Conservation (phyloP, 2,888 invertebrate genomes). For the Pandemis cinnamomeana region DNA sequence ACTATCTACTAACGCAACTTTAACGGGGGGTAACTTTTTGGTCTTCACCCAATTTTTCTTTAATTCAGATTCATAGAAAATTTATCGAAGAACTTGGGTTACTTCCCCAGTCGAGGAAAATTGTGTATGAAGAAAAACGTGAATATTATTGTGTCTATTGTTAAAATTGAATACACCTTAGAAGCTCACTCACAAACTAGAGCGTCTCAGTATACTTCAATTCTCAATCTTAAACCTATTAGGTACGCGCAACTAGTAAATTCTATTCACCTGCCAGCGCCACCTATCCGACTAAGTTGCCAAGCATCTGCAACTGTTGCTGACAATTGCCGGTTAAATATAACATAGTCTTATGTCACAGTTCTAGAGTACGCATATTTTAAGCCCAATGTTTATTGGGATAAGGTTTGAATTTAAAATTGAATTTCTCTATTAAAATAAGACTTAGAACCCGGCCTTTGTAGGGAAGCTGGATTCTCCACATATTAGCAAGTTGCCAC, state of each 20-base stretch:
- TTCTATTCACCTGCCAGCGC: neutral
- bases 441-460: neutral
- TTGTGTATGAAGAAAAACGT: no score
- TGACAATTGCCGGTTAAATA: conserved; percentile 4
- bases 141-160: no score
- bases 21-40: no score
- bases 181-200: no score
- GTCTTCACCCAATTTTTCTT: no score
- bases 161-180: no score
- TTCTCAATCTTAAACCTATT: neutral
- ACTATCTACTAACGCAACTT: no score
- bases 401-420: neutral
- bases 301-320: conserved; percentile 6
- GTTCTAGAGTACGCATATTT: neutral
- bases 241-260: conserved; percentile 6
- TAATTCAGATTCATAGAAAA: no score
- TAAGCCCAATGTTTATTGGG: neutral
- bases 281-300: conserved; percentile 13
- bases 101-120: no score
- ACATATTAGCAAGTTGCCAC: conserved; percentile 7
- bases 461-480: neutral
- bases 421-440: neutral
- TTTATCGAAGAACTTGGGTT: no score
- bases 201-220: neutral
- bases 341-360: neutral